Conservation (phyloP, 2,113 vertebrate species). For the rabbit (Oryctolagus cuniculus) region mOryCun1.1 NC_091435.1:5991501-5992000, state of each 20-base stretch:
- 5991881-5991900: constrained; percentile 56
- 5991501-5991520: not conserved
- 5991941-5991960: constrained; percentile 58
- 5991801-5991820: not conserved
- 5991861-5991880: constrained; percentile 46
- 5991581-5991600: too few species aligned
- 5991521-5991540: not conserved
- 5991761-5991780: not conserved
- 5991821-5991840: not conserved
- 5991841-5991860: not conserved
- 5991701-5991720: not conserved
- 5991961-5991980: constrained; percentile 55
- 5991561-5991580: not conserved
- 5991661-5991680: not conserved
- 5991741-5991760: not conserved
- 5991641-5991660: not conserved
- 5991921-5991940: constrained; percentile 8
- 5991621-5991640: not conserved
- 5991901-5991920: constrained; percentile 63
- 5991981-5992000: constrained; percentile 69
- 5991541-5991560: not conserved
- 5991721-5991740: not conserved
- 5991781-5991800: not conserved
- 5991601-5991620: not conserved
- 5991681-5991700: not conserved